Percentiles rank a stretch among this genome's conserved stretches.
Evolutionary conservation across 2,797 vertebrate species (phyloP).

Genomic region (Danio choprae): DNA sequence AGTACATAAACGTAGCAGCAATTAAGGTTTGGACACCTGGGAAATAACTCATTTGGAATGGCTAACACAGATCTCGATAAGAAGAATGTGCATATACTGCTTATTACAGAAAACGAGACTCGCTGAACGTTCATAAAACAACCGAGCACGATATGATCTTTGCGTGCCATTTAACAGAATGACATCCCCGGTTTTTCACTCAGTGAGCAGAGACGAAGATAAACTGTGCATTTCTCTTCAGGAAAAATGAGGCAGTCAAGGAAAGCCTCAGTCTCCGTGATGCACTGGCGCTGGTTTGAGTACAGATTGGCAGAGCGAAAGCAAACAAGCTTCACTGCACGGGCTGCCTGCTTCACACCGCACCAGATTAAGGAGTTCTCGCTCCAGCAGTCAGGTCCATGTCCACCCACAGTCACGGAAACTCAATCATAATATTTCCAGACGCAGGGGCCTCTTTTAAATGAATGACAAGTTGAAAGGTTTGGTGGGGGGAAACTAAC

Average conservation of each 20-base stretch:
- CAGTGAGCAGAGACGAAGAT: constrained; percentile 29
- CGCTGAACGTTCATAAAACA: constrained; percentile 51
- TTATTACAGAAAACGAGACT: constrained; percentile 45
- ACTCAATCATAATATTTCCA: constrained; percentile 43
- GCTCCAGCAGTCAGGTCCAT: constrained; percentile 38
- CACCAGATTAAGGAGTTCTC: constrained; percentile 38
- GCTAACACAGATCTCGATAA: constrained; percentile 32
- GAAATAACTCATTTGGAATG: constrained; percentile 36
- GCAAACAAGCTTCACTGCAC: constrained; percentile 43
- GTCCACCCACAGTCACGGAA: constrained; percentile 45
- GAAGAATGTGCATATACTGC: constrained; percentile 51
- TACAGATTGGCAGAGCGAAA: constrained; percentile 45
- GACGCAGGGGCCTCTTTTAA: constrained; percentile 22
- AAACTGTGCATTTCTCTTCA: constrained; percentile 22
- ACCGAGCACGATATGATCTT: constrained; percentile 63
- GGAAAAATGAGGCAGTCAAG: constrained; percentile 37
- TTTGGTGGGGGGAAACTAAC: constrained; percentile 5
- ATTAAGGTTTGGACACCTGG: constrained; percentile 46
- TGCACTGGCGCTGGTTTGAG: constrained; percentile 32
- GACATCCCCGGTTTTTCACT: constrained; percentile 38
- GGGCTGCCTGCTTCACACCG: constrained; percentile 31
- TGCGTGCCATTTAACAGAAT: constrained; percentile 65
- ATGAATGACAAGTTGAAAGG: constrained; percentile 41
- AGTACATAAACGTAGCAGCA: background rate
- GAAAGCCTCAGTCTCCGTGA: constrained; percentile 11